Percentiles rank a stretch among this genome's conserved stretches.
These are phyloP conservation scores for Australoheros scitulus DNA, from an alignment of 2,113 vertebrate species.

Conservation along the genomic window DNA sequence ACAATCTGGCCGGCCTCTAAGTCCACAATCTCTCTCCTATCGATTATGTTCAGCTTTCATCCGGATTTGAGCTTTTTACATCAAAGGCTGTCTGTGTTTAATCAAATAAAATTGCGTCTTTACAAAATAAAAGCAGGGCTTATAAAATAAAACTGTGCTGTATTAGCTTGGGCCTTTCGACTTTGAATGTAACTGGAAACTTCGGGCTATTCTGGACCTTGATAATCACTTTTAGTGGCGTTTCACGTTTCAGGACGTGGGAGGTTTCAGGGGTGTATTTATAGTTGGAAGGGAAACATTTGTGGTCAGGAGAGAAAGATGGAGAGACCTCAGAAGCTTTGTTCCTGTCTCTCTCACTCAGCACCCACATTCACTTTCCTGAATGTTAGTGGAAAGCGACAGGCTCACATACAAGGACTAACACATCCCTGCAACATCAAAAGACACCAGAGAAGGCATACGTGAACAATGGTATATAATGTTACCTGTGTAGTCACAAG, in stretches of 20 bases:
- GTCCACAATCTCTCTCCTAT: constrained; percentile 22
- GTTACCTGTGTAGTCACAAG: constrained; percentile 10
- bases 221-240: constrained; percentile 65
- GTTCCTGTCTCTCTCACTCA: constrained; percentile 42
- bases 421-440: constrained; percentile 24
- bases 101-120: constrained; percentile 53
- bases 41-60: constrained; percentile 49
- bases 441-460: constrained; percentile 28
- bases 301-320: constrained; percentile 59
- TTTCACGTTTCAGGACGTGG: constrained; percentile 66
- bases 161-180: constrained; percentile 1
- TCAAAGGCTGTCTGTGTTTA: constrained; percentile 51
- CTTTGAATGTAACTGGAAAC: constrained; percentile 55
- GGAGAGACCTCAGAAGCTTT: constrained; percentile 34
- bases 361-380: constrained; percentile 43
- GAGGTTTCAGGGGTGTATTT: constrained; percentile 64
- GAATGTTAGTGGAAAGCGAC: not conserved
- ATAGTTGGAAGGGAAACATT: constrained; percentile 70
- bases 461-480: not conserved
- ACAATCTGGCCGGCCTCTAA: constrained; percentile 43
- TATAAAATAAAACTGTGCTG: constrained; percentile 40
- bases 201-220: constrained; percentile 60
- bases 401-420: not conserved
- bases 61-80: constrained; percentile 58
- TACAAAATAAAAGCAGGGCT: constrained; percentile 49